Evolutionary conservation across 64 coral and sea anemone genomes (phyloP), one percentile per base, ranked within the genome.

Genomic region (Pachyseris speciosa): DNA sequence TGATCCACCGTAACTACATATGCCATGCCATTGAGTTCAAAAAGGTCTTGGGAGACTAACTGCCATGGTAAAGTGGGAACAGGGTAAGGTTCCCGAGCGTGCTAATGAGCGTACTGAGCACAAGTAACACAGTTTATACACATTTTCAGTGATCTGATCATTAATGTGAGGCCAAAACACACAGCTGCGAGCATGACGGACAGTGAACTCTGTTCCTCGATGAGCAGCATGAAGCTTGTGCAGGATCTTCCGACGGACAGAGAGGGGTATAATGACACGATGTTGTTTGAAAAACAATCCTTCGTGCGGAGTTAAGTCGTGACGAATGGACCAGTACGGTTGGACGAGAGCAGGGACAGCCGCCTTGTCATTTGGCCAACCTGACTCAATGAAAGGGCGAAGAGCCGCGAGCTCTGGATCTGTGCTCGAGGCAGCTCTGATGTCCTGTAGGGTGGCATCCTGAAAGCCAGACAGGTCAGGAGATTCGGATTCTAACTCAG

Each of bases 181-280:
- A n/a, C n/a, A n/a, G n/a, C n/a, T n/a, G n/a, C n/a, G n/a, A n/a
- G n/a, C n/a, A n/a, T n/a, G n/a, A 28, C 3, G 61, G 12, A 65
- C n/a, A 65, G 25, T 65, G 25, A 65, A 65, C 61, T 65, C 61
- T 7, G 61, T 25, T 2, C 61, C 61, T 3, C 40, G 36, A 49
- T 90, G 88, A 11, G 88, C 72, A 51, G 53, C 72, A 66, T 81
- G 64, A 10, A 90, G 31, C 75, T 90, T 90, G 19, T 80, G 43
- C 24, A 90, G 33, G 4, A 79, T 48, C 3, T 19, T 43, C 1
- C 17, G 57, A 15, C 58, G 9, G 2, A 80, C 45, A 17, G 74
- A 79, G 51, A 19, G 34, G 10, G 74, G 88, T 22, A 90, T 78
- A 27, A 81, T 27, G 30, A 90, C 75, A 15, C 75, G 74, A 33